phyloP scores from a whole-genome alignment of 2,888 invertebrate species.

The Coremacera marginata region DNA sequence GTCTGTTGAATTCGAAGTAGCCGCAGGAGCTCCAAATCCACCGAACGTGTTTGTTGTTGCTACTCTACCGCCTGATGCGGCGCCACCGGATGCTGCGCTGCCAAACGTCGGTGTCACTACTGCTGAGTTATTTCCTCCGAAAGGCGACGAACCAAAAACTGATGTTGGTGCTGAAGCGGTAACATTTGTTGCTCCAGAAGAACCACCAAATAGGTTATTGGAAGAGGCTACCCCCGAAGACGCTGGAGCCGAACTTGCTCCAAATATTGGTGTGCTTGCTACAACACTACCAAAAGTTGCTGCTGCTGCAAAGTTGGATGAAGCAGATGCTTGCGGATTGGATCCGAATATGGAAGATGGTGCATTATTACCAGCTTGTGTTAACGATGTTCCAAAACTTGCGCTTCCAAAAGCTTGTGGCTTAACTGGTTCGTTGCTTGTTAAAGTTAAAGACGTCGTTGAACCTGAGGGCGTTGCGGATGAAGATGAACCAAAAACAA shows the following conservation, averaged over 20 bases:
- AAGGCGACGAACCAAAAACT: slow-evolving; percentile 49
- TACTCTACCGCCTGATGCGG: slow-evolving; percentile 7
- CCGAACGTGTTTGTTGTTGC: slow-evolving; percentile 44
- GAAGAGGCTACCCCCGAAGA: slow-evolving; percentile 26
- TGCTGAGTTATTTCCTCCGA: slow-evolving; percentile 44
- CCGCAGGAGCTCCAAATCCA: slow-evolving; percentile 48
- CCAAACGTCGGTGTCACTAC: slow-evolving; percentile 49
- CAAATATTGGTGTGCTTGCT: slow-evolving; percentile 41
- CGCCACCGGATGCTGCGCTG: slow-evolving; percentile 46
- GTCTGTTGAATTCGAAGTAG: slow-evolving; percentile 45
- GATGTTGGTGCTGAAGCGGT: slow-evolving; percentile 47
- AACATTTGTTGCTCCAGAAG: slow-evolving; percentile 41
- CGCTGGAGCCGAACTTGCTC: slow-evolving; percentile 37
- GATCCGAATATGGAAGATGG: slow-evolving; percentile 52
- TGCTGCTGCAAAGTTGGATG: slow-evolving; percentile 43
- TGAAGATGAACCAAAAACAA: slow-evolving; percentile 47
- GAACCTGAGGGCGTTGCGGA: slow-evolving; percentile 27
- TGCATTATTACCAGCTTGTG: slow-evolving; percentile 25
- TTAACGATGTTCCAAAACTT: slow-evolving; percentile 41
- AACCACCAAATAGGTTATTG: slow-evolving; percentile 28
- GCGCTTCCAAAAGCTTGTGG: slow-evolving; percentile 47
- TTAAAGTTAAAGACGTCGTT: slow-evolving; percentile 24
- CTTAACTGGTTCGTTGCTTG: slow-evolving; percentile 43
- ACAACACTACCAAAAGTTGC: slow-evolving; percentile 39
- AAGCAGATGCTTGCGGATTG: slow-evolving; percentile 13